Evolutionary conservation across 2,797 vertebrate species (phyloP).

Genomic region (Apodemus agrarius): DNA sequence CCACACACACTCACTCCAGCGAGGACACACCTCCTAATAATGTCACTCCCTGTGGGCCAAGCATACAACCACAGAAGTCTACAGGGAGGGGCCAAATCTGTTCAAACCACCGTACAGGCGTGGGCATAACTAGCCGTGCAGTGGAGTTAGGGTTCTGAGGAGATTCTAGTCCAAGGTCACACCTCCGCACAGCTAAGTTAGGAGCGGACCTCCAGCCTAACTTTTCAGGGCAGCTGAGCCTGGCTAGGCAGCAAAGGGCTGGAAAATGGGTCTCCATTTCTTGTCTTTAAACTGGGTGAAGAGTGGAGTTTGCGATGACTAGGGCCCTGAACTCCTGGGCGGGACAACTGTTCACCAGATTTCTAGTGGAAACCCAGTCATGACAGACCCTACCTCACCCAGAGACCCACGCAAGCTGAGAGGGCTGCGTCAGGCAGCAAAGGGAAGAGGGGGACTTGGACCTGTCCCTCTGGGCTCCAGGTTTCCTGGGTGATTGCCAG

Average conservation of each 20-base stretch:
- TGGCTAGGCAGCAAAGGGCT: neutral
- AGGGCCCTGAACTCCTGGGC: neutral
- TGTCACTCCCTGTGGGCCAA: neutral
- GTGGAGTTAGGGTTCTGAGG: neutral
- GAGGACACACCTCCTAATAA: neutral
- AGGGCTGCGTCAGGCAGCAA: neutral
- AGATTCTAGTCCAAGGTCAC: neutral
- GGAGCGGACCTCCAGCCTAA: neutral
- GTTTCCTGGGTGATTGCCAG: neutral
- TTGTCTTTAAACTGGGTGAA: neutral
- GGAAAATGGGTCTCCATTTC: neutral
- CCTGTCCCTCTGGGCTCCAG: neutral
- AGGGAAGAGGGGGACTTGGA: too few relatives aligned
- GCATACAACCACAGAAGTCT: neutral
- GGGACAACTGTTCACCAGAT: neutral
- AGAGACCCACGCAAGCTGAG: neutral
- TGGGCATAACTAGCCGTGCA: neutral
- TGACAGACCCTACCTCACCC: neutral
- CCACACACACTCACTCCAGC: neutral
- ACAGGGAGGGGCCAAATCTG: accelerated
- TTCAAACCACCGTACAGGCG: neutral
- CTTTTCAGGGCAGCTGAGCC: neutral
- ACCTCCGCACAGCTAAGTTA: neutral
- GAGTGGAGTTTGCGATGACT: neutral
- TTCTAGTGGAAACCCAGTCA: too few relatives aligned